Conservation (phyloP, 1,140 invertebrate species). For the Trissolcus basalis region DNA sequence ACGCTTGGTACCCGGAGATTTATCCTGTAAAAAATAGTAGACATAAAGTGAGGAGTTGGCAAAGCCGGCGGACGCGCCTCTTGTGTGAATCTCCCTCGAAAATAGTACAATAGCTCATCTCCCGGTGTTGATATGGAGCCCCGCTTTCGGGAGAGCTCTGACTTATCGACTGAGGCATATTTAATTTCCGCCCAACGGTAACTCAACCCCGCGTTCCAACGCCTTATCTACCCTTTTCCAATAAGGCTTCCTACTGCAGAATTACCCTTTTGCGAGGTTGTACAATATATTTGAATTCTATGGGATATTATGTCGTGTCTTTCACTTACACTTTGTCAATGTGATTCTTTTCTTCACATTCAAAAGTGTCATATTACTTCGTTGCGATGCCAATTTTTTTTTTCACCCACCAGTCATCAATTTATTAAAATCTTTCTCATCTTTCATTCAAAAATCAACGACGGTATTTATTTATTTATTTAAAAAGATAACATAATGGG, state of each 20-base stretch:
- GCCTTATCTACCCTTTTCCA: constrained; percentile 76
- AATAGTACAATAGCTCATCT: constrained; percentile 77
- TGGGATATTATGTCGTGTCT: constrained; percentile 64
- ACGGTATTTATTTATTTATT: too few relatives aligned
- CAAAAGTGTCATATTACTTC: constrained; percentile 41
- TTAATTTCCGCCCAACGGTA: constrained; percentile 76
- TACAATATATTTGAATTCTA: constrained; percentile 69
- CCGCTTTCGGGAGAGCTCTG: constrained; percentile 65
- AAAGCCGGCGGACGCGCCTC: constrained; percentile 57
- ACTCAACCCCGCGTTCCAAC: constrained; percentile 51
- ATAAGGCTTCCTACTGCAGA: constrained; percentile 73
- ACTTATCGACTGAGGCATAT: constrained; percentile 77
- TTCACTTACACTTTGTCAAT: constrained; percentile 60
- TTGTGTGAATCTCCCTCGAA: constrained; percentile 71
- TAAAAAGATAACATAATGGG: too few relatives aligned
- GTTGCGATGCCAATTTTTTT: constrained; percentile 23
- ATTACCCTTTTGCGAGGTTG: constrained; percentile 70
- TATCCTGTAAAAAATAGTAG: constrained; percentile 51
- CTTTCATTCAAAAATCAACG: constrained; percentile 26
- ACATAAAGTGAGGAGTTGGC: constrained; percentile 43
- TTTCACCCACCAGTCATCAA: constrained; percentile 36
- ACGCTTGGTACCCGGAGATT: constrained; percentile 29
- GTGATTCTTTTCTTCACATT: constrained; percentile 52
- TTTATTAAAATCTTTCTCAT: constrained; percentile 44
- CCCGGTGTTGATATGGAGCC: constrained; percentile 71